A percentile compares a stretch with the other conserved stretches of the same genome.
These are phyloP conservation scores for Brachionus angularis DNA, from an alignment of 1,140 invertebrate species.

Conservation along the genomic window DNA sequence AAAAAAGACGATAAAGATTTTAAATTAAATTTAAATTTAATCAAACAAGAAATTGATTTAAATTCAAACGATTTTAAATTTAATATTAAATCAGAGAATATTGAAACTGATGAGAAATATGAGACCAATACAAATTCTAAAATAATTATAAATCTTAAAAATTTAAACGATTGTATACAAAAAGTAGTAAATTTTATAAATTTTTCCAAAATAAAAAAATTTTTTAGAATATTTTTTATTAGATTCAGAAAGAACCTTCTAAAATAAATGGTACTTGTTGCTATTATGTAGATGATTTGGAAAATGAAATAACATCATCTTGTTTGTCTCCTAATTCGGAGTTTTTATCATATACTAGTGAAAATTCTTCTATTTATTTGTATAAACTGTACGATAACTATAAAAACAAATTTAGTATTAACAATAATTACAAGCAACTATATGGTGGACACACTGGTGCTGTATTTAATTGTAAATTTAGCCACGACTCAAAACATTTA, in stretches of 20 bases:
- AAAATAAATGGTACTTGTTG: background rate
- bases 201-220: slow-evolving; percentile 10
- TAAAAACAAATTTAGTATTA: background rate
- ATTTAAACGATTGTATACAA: too few species aligned
- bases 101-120: too few species aligned
- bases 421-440: background rate
- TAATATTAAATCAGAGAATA: too few species aligned
- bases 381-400: slow-evolving; percentile 3
- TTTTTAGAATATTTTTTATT: slow-evolving; percentile 1
- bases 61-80: too few species aligned
- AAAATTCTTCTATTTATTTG: slow-evolving; percentile 17
- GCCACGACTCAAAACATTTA: slow-evolving; percentile 63
- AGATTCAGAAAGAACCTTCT: slow-evolving; percentile 7
- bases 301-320: slow-evolving; percentile 23
- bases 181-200: too few species aligned
- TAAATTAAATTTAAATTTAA: too few species aligned
- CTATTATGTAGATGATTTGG: background rate
- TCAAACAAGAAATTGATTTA: too few species aligned
- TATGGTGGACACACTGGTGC: slow-evolving; percentile 67
- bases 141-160: too few species aligned
- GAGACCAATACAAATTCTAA: too few species aligned
- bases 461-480: slow-evolving; percentile 69
- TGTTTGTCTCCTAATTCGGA: slow-evolving; percentile 6
- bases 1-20: too few species aligned
- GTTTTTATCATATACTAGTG: slow-evolving; percentile 1